These are phyloP conservation scores for Eristalis tenax DNA, from an alignment of 2,888 invertebrate species.

Conservation along the genomic window DNA sequence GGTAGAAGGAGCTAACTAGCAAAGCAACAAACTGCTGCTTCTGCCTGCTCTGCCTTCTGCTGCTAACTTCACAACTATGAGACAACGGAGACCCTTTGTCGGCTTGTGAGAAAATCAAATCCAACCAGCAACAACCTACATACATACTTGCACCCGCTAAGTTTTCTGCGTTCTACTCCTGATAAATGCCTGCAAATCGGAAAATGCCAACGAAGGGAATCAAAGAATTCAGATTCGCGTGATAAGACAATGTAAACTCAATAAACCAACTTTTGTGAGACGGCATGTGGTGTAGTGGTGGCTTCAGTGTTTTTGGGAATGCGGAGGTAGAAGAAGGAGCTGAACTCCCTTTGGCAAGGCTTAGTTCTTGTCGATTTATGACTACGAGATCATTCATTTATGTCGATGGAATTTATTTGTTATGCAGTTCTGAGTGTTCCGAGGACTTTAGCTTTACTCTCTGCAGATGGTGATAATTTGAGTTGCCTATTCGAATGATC, in stretches of 20 bases:
- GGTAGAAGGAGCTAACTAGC: conserved; percentile 42
- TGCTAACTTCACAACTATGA: conserved; percentile 9
- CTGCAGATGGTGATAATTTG: background rate
- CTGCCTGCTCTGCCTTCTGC: background rate
- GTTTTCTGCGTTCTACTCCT: conserved; percentile 48
- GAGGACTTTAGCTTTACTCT: conserved; percentile 1
- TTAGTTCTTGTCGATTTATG: conserved; percentile 56
- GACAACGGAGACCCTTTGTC: conserved; percentile 1
- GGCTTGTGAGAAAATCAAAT: conserved; percentile 56
- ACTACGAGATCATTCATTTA: conserved; percentile 50
- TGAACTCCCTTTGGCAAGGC: background rate
- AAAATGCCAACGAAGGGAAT: conserved; percentile 66
- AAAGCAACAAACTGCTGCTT: conserved; percentile 58
- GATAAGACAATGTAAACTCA: conserved; percentile 70
- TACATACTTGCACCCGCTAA: background rate
- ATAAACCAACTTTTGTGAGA: conserved; percentile 58
- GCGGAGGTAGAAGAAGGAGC: background rate
- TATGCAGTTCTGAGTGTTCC: conserved; percentile 40
- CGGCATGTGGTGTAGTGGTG: background rate
- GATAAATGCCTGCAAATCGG: conserved; percentile 63
- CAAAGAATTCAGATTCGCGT: conserved; percentile 69
- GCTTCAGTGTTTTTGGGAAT: background rate
- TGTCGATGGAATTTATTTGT: conserved; percentile 57
- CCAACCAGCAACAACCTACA: background rate
- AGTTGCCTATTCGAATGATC: background rate